phyloP scores from a whole-genome alignment of 2,888 invertebrate genomes.

The Dascillus cervinus region DNA sequence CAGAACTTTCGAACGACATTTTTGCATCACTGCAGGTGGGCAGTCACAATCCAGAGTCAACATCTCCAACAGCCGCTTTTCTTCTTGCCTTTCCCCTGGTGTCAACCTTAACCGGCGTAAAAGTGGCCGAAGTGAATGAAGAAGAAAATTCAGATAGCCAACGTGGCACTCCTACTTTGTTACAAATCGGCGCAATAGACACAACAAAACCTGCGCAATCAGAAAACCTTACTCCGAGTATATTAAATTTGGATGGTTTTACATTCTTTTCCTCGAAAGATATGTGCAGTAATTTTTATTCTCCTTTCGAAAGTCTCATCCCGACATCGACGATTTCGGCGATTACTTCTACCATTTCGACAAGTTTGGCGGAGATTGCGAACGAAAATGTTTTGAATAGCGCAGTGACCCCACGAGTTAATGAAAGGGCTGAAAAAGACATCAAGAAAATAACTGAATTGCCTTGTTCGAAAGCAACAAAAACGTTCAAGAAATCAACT shows the following conservation, averaged over 20 bases:
- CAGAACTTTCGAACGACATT: constrained; percentile 52
- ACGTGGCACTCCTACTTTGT: constrained; percentile 40
- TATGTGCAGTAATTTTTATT: constrained; percentile 27
- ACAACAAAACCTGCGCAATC: constrained; percentile 32
- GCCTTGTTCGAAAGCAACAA: not conserved
- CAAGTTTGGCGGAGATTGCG: not conserved
- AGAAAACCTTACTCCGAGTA: constrained; percentile 33
- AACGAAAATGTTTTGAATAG: too few species aligned
- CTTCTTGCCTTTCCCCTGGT: constrained; percentile 69
- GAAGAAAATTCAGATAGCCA: constrained; percentile 46
- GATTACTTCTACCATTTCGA: constrained; percentile 4
- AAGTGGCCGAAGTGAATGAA: constrained; percentile 46
- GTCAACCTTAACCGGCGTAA: constrained; percentile 50
- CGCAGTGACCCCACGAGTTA: too few species aligned
- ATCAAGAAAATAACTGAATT: not conserved
- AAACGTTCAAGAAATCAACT: not conserved
- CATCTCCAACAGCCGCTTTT: constrained; percentile 71
- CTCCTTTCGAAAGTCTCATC: constrained; percentile 17
- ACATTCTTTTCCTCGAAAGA: constrained; percentile 37
- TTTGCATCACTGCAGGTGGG: constrained; percentile 53
- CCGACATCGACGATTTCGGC: constrained; percentile 8
- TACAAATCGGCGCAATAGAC: constrained; percentile 44
- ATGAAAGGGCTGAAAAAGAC: too few species aligned
- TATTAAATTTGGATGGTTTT: constrained; percentile 38
- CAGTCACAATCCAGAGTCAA: constrained; percentile 51